Base-by-base conservation (phyloP, 1,140 invertebrate species). In the Trichomalopsis sarcophagae region DNA sequence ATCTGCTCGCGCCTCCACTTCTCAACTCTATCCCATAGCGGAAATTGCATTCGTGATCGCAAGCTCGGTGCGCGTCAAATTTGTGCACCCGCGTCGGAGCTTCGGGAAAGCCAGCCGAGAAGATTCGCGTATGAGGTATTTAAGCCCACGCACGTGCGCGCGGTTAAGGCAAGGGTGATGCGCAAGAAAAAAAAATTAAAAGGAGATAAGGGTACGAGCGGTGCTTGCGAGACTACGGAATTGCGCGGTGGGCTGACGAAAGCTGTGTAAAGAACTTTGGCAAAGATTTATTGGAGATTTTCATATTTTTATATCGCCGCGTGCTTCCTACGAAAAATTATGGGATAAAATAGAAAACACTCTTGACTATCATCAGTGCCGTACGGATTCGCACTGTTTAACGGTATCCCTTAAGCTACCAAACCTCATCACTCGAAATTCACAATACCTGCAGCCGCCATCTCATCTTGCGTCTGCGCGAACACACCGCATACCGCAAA, bases 31-130 rank as follows among this genome's bases (percentile, higher is more conserved):
- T 83, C 68, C 76, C 85, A 7, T 10, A 76, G 68, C 84, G 84
- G 81, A 86, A 86, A 86, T 86, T 86, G 81, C 85, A 79, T 83
- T 86, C 75, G 44, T 71, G 78, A 80, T 81, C 55, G 79, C 55
- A 40, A 75, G 73, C 21, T 71, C 11, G 14, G 11, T 71, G 9
- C 27, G 69, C 69, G 69, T 71, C 23, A 71, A 62, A 62, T 62
- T 21, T 62, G 21, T 21, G 17, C 4, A n/a, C 21, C 21, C 55
- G 55, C 55, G 55, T 62, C 55, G 17, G 55, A 62, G 55, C 5
- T 62, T 62, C 21, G 55, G 55, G n/a, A 62, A 50, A 62, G 55
- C 17, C 17, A 62, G 55, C 55, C 21, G 55, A n/a, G 55, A 62
- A 62, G 21, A 62, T 62, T 62, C 21, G 55, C 55, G 55, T 62